Base-by-base conservation (phyloP, 2,888 invertebrate genomes). In the Cactoblastis cactorum region DNA sequence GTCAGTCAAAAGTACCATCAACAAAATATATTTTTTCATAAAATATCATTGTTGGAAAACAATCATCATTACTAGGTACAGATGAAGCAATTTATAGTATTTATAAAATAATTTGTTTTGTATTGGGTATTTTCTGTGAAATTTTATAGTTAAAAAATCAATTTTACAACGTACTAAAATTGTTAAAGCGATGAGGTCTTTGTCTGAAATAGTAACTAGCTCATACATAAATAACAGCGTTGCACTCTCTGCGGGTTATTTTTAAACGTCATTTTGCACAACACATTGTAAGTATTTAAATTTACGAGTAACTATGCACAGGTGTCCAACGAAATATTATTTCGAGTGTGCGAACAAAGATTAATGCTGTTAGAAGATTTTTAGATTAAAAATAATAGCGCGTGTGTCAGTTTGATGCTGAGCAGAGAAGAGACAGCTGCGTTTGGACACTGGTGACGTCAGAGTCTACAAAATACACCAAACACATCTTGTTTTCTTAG, bases 361-460 rank as follows among this genome's bases (percentile, higher is more conserved):
- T 69, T 69, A 65, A 71, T 68, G 60, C 58, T 59, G 61, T 65
- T 65, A 64, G 34, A 32, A 39, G 64, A 65, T 71, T 69, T 63
- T 65, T 43, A 48, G 53, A 58, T 57, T 52, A 56, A 61, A 63
- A 61, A 59, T 59, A 57, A 65, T 67, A 62, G 52, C 55, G 55
- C 60, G 43, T 49, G 49, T 62, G 69, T 72, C 69, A 63, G 66
- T 63, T 65, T 55, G 54, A 55, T 54, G 63, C 59, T 61, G 58
- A 55, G 46, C 45, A 50, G 69, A 62, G 51, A 52, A 56, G 57
- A 55, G 66, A 67, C 80, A 78, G 80, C 73, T 77, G 80, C 56
- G 65, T 43, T 55, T 57, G 63, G 65, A 71, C 77, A 74, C 77
- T 74, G 77, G 57, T 9, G 52, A 71, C 77, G 74, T 77, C 75